Base-by-base conservation (phyloP, 2,113 vertebrate species). In the Mionectes macconnelli region DNA sequence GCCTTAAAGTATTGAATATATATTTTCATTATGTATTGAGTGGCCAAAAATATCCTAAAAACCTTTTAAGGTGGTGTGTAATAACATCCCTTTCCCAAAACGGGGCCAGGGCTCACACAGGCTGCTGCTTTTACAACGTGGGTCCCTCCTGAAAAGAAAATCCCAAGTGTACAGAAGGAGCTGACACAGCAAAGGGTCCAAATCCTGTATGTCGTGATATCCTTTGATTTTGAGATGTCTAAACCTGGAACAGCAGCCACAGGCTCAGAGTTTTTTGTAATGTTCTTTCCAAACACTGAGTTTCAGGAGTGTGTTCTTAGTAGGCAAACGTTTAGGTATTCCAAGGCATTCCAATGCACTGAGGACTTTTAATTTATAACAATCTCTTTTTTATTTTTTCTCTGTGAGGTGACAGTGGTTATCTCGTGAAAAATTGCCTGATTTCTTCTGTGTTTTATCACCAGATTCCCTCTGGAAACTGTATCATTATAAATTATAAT, bases 401-500 rank as follows among this genome's bases (percentile, higher is more conserved):
- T 92, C 63, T 84, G 3, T 59, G 68, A 91, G 80, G 84, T 95
- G 93, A 76, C 90, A 94, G 63, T 78, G 59, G 73, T 80, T 94
- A 69, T 86, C 56, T 63, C 89, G 94, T 97, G 94, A 98, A 97
- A 97, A 96, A 96, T 90, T 97, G 55, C 85, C 86, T 94, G 76
- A 96, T 97, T 96, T 89, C 73, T 91, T 77, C 72, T 70, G 33
- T 94, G 53, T 94, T 93, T 97, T 92, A 96, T 96, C 86, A 96
- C 68, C 62, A 92, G 62, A 83, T 80, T 95, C n/a, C 33, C 90
- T 93, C 87, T 87, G 89, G 95, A 97, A 97, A 96, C 72, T 42
- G 17, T 68, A 95, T 97, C 92, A 93, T 98, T 98, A 93, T 88
- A 94, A 96, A 95, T 96, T 95, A 95, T 96, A 97, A 97, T 96